Evolutionary conservation across 2,797 vertebrate genomes (phyloP).

Genomic region (Gymnopithys bicolor): DNA sequence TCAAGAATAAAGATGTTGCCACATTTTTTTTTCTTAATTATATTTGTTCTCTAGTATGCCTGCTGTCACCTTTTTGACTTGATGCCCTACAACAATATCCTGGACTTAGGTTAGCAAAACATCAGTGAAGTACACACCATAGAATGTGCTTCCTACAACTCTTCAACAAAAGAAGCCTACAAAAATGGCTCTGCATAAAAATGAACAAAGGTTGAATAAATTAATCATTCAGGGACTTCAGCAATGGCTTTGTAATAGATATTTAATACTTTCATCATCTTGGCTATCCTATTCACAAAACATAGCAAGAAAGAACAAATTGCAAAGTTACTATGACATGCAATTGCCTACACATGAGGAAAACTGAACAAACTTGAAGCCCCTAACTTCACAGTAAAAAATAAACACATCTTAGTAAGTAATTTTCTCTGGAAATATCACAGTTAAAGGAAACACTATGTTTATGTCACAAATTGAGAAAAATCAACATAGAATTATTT

Average conservation of each 20-base stretch:
- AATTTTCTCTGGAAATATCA: slow-evolving; percentile 45
- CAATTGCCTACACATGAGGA: neutral
- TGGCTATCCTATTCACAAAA: slow-evolving; percentile 11
- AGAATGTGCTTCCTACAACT: neutral
- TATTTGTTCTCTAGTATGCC: neutral
- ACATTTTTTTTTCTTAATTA: neutral
- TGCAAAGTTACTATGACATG: neutral
- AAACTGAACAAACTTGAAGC: neutral
- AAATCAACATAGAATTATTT: slow-evolving; percentile 16
- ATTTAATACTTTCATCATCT: neutral
- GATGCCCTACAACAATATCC: neutral
- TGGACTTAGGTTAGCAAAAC: neutral
- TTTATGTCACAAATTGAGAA: neutral
- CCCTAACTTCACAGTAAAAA: slow-evolving; percentile 6
- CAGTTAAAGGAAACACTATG: slow-evolving; percentile 21
- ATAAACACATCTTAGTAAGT: neutral
- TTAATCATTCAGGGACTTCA: neutral
- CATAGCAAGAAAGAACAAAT: neutral
- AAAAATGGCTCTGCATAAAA: neutral
- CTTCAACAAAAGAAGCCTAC: neutral
- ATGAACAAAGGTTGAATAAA: neutral
- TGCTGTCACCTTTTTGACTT: neutral
- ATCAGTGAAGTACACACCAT: neutral
- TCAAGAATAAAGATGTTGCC: neutral
- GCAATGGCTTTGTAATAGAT: neutral